Percentiles rank a stretch among this genome's conserved stretches.
Evolutionary conservation across 2,797 vertebrate genomes (phyloP).

Genomic region (Graptemys geographica): DNA sequence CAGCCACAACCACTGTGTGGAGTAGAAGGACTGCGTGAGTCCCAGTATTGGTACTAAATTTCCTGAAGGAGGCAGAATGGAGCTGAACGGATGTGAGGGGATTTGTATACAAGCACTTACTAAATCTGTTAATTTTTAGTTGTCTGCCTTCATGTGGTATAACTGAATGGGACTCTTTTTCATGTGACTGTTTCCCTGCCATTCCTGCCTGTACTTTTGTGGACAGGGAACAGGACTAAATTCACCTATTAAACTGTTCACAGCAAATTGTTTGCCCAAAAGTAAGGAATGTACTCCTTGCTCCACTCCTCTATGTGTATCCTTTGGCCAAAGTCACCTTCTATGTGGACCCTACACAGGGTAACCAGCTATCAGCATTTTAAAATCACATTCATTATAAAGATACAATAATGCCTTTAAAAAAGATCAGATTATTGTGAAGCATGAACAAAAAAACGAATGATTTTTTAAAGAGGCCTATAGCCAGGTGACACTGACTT

Average conservation of each 20-base stretch:
- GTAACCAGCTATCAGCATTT: too few relatives aligned
- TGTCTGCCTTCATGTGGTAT: too few relatives aligned
- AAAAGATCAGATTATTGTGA: neutral
- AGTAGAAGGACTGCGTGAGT: too few relatives aligned
- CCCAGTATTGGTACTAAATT: neutral
- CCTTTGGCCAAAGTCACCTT: neutral
- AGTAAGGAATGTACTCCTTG: neutral
- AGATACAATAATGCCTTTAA: neutral
- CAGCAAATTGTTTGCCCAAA: neutral
- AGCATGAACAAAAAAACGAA: neutral
- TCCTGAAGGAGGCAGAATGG: neutral
- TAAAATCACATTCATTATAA: neutral
- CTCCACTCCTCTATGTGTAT: conserved; percentile 10
- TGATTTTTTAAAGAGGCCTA: neutral
- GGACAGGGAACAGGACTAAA: neutral
- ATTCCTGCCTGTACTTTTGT: neutral
- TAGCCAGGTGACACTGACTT: neutral
- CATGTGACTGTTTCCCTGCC: too few relatives aligned
- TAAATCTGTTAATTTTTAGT: too few relatives aligned
- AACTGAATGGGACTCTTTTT: too few relatives aligned
- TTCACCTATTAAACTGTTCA: neutral
- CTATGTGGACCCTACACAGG: neutral
- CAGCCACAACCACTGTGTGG: too few relatives aligned
- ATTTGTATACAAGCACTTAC: too few relatives aligned
- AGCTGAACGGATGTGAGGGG: neutral